phyloP scores from a whole-genome alignment of 1,140 invertebrate species.

The Carcinoscorpius rotundicauda region DNA sequence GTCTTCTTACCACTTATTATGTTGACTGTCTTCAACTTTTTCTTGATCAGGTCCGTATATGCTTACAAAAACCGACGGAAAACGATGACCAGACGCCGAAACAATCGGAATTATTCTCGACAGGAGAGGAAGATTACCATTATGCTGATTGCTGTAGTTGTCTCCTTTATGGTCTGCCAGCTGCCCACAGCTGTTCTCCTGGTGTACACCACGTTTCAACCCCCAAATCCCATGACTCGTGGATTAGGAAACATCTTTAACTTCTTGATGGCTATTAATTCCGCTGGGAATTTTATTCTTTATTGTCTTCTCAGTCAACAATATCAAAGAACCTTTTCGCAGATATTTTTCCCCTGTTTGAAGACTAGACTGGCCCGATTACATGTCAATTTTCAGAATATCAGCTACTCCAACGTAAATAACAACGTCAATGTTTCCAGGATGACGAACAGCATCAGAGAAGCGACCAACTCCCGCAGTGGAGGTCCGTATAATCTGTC shows the following conservation, averaged over 20 bases:
- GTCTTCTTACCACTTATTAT: conserved; percentile 51
- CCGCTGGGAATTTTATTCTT: conserved; percentile 56
- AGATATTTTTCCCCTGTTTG: conserved; percentile 44
- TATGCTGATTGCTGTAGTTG: conserved; percentile 57
- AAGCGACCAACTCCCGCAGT: too few relatives aligned
- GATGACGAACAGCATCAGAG: too few relatives aligned
- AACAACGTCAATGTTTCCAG: too few relatives aligned
- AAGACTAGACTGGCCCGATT: conserved; percentile 6
- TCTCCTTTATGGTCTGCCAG: conserved; percentile 60
- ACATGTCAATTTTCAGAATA: conserved; percentile 18
- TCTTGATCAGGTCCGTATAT: conserved; percentile 52
- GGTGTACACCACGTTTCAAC: conserved; percentile 38
- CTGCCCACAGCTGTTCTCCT: conserved; percentile 48
- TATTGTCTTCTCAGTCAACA: conserved; percentile 63
- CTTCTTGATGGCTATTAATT: conserved; percentile 53
- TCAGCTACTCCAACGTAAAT: conserved; percentile 10
- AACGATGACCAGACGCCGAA: conserved; percentile 38
- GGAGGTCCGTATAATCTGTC: too few relatives aligned
- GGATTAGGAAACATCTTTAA: conserved; percentile 59
- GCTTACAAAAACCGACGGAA: conserved; percentile 40
- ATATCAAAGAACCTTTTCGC: conserved; percentile 54
- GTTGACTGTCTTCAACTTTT: conserved; percentile 55
- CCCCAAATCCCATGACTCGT: conserved; percentile 28
- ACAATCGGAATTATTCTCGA: conserved; percentile 27
- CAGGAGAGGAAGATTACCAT: conserved; percentile 61